Conservation (phyloP, 2,888 invertebrate genomes). For the Amphipyra tragopoginis region DNA sequence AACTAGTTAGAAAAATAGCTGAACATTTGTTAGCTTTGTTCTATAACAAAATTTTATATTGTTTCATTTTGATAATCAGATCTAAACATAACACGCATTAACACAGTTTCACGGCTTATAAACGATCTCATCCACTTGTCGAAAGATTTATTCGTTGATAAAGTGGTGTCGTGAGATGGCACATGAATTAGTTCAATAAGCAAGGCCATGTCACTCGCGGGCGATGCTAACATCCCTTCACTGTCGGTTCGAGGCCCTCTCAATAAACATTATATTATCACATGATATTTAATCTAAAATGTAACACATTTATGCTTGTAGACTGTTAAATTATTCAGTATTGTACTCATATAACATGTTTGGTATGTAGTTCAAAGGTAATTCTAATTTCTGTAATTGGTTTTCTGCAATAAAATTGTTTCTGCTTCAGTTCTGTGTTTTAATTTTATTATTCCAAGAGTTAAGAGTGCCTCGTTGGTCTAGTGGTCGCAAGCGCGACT, state of each 20-base stretch:
- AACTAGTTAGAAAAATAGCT: too few relatives aligned
- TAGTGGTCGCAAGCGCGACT: too few relatives aligned
- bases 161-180: conserved; percentile 56
- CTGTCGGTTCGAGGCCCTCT: conserved; percentile 57
- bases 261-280: conserved; percentile 3
- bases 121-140: conserved; percentile 33
- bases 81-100: conserved; percentile 1
- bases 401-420: conserved; percentile 65
- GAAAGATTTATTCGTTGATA: conserved; percentile 46
- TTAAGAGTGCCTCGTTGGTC: too few relatives aligned
- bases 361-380: conserved; percentile 62
- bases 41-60: too few relatives aligned
- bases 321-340: conserved; percentile 62
- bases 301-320: conserved; percentile 52
- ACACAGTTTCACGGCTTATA: conserved; percentile 17
- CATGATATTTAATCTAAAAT: conserved; percentile 33
- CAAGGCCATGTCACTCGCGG: conserved; percentile 57
- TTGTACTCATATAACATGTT: conserved; percentile 30
- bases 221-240: conserved; percentile 65
- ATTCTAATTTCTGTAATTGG: conserved; percentile 56
- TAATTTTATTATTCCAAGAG: conserved; percentile 7
- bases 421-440: conserved; percentile 62
- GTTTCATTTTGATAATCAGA: too few relatives aligned
- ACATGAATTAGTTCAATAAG: conserved; percentile 58
- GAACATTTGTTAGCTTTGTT: too few relatives aligned